Percentiles rank a stretch among this genome's conserved stretches.
phyloP scores from a whole-genome alignment of 2,113 vertebrate genomes.

The Orientallactaga bullata region DNA sequence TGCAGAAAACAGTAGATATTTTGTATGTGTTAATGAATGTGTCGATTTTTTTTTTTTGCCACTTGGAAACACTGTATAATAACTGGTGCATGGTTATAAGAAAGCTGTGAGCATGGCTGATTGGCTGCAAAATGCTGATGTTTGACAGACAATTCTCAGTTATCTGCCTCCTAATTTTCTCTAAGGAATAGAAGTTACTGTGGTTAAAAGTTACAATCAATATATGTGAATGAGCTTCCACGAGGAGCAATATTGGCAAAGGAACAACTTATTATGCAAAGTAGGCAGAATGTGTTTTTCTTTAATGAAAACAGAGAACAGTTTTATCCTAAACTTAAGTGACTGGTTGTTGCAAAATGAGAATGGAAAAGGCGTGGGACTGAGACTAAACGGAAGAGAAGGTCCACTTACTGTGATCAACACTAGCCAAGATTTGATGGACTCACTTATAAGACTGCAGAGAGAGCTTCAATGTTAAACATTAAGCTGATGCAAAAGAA shows the following conservation, averaged over 20 bases:
- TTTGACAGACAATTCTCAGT: not conserved
- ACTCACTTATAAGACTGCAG: not conserved
- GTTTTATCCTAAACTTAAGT: not conserved
- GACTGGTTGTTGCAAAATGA: not conserved
- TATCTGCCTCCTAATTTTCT: not conserved
- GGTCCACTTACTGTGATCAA: not conserved
- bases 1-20: not conserved
- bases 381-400: not conserved
- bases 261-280: not conserved
- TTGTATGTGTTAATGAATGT: not conserved
- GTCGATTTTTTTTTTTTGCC: not conserved
- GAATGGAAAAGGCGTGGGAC: not conserved
- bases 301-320: conserved; percentile 8
- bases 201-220: not conserved
- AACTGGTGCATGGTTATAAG: not conserved
- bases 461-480: conserved; percentile 16
- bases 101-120: not conserved
- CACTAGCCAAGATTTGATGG: not conserved
- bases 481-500: not conserved
- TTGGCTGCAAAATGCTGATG: not conserved
- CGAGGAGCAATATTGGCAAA: not conserved
- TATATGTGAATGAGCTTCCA: not conserved
- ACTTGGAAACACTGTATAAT: not conserved
- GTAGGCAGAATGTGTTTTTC: not conserved
- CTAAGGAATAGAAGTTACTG: not conserved